Evolutionary conservation across 2,113 vertebrate species (phyloP).

Genomic region (Rhabdornis inornatus): DNA sequence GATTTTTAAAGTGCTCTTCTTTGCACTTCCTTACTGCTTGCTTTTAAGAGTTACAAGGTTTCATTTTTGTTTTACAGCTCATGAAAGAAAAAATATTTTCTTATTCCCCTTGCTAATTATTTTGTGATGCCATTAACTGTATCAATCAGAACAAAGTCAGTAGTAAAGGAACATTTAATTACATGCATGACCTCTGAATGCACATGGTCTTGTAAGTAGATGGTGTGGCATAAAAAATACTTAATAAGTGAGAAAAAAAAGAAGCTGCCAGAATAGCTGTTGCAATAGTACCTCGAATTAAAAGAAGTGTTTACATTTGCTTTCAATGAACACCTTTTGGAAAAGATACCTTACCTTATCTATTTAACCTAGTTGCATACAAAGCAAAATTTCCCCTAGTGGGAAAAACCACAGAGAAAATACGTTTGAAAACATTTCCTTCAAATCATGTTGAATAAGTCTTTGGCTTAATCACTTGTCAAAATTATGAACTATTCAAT

Average conservation of each 20-base stretch:
- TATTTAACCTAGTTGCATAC: not conserved
- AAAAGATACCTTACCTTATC: not conserved
- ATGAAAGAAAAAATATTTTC: not conserved
- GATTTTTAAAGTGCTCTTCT: not conserved
- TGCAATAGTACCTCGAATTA: not conserved
- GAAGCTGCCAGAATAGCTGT: not conserved
- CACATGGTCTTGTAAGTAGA: not conserved
- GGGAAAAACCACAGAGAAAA: not conserved
- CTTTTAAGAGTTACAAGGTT: not conserved
- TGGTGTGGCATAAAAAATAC: not conserved
- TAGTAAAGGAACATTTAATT: not conserved
- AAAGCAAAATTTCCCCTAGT: not conserved
- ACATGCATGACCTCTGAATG: not conserved
- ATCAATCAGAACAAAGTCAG: not conserved
- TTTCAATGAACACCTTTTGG: not conserved
- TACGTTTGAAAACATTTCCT: not conserved
- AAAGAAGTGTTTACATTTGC: not conserved
- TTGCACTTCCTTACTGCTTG: not conserved
- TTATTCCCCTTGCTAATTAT: not conserved
- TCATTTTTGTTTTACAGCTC: not conserved
- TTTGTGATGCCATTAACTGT: not conserved
- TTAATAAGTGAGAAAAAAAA: not conserved
- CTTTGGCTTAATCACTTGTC: not conserved
- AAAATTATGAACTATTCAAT: not conserved
- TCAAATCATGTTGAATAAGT: not conserved